Percentiles rank a stretch among this genome's conserved stretches.
These are phyloP conservation scores for Rhorus exstirpatorius DNA, from an alignment of 2,888 invertebrate species.

Conservation along the genomic window DNA sequence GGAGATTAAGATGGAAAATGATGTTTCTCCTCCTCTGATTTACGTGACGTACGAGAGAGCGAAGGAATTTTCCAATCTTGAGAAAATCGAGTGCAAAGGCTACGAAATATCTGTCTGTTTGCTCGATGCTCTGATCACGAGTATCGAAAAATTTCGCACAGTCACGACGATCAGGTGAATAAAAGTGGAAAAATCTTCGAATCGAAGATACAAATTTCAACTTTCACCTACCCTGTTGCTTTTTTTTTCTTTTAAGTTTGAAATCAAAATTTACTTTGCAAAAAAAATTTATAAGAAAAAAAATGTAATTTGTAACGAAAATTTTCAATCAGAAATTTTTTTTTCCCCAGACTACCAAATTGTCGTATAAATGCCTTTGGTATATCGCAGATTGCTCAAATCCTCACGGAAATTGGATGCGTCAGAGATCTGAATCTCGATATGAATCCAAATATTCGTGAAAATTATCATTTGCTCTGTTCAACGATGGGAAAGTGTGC, in stretches of 20 bases:
- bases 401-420: slow-evolving; percentile 75
- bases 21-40: slow-evolving; percentile 46
- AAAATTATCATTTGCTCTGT: slow-evolving; percentile 81
- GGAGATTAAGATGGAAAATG: neutral
- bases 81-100: slow-evolving; percentile 74
- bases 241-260: no score
- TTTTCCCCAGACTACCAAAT: slow-evolving; percentile 79
- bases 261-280: no score
- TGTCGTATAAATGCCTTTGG: slow-evolving; percentile 81
- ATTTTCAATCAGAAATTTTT: no score
- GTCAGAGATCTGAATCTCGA: slow-evolving; percentile 82
- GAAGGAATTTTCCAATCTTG: slow-evolving; percentile 44
- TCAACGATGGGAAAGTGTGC: slow-evolving; percentile 72
- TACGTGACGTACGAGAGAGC: slow-evolving; percentile 65
- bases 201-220: no score
- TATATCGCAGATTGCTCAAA: slow-evolving; percentile 77
- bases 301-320: no score
- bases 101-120: slow-evolving; percentile 71
- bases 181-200: neutral
- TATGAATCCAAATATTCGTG: slow-evolving; percentile 81
- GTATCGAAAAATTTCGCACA: slow-evolving; percentile 72
- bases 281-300: no score
- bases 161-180: slow-evolving; percentile 74
- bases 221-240: no score
- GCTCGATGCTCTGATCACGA: slow-evolving; percentile 71